phyloP scores from a whole-genome alignment of 2,113 vertebrate species.

The Gallinago undulata region DNA sequence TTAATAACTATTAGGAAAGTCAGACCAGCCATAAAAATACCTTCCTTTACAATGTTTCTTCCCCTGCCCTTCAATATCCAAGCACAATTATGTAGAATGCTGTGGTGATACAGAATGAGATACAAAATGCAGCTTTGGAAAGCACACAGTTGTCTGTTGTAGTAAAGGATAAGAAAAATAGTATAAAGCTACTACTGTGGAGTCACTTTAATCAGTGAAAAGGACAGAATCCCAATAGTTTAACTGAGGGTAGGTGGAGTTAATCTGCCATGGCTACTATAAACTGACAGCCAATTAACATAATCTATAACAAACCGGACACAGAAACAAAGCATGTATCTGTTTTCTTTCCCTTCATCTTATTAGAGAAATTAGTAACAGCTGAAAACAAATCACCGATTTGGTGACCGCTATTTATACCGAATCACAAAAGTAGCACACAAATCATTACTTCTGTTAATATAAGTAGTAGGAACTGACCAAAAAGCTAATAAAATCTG shows the following conservation, averaged over 20 bases:
- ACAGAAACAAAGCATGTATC: neutral
- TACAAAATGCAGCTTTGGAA: neutral
- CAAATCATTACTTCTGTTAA: neutral
- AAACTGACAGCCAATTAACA: slow-evolving; percentile 19
- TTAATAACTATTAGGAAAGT: neutral
- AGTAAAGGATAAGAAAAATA: neutral
- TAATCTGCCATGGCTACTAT: neutral
- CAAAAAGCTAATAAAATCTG: neutral
- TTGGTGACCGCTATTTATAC: neutral
- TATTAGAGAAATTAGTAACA: neutral
- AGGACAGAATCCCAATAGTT: neutral
- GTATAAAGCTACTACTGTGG: neutral
- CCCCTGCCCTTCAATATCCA: neutral
- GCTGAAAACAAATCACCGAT: neutral
- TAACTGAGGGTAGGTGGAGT: neutral
- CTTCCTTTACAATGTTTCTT: neutral
- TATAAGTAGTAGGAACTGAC: neutral
- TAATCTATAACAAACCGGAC: neutral
- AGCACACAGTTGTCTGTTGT: neutral
- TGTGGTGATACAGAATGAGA: neutral
- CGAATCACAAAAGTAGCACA: neutral
- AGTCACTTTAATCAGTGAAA: slow-evolving; percentile 2
- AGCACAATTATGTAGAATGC: neutral
- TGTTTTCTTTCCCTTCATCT: neutral
- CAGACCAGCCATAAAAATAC: neutral